A percentile compares a stretch with the other conserved stretches of the same genome.
Conservation (phyloP, 30 jellyfish, hydroid and myxozoan genomes). For the Chrysaora quinquecirrha region DNA sequence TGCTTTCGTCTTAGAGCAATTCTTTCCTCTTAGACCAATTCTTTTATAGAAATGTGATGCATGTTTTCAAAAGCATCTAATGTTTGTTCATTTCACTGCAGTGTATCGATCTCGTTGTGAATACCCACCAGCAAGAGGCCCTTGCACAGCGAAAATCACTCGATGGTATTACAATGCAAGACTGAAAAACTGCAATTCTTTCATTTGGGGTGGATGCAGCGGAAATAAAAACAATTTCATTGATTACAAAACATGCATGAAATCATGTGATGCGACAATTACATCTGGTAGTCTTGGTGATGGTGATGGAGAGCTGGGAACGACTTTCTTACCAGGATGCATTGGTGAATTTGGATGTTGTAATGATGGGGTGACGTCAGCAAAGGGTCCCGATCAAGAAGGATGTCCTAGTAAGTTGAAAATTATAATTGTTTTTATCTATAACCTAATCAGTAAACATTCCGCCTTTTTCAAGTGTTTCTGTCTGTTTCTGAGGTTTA, state of each 20-base stretch:
- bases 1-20: too few species aligned
- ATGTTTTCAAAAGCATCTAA: too few species aligned
- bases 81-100: too few species aligned
- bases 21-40: too few species aligned
- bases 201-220: conserved; percentile 95
- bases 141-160: conserved; percentile 85
- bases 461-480: too few species aligned
- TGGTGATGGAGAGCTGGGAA: conserved; percentile 8
- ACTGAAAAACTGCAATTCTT: conserved; percentile 61
- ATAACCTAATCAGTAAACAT: too few species aligned
- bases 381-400: conserved; percentile 69
- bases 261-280: conserved; percentile 38
- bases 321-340: conserved; percentile 61
- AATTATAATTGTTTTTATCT: too few species aligned
- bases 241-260: conserved; percentile 62
- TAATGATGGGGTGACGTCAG: conserved; percentile 66
- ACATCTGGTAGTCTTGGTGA: neutral
- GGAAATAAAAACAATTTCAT: conserved; percentile 84
- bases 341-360: conserved; percentile 78
- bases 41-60: too few species aligned
- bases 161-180: conserved; percentile 84
- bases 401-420: conserved; percentile 83
- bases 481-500: too few species aligned
- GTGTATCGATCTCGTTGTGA: conserved; percentile 81
- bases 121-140: conserved; percentile 84